Conservation (phyloP, 2,113 vertebrate genomes). For the Melanerpes aurifrons region DNA sequence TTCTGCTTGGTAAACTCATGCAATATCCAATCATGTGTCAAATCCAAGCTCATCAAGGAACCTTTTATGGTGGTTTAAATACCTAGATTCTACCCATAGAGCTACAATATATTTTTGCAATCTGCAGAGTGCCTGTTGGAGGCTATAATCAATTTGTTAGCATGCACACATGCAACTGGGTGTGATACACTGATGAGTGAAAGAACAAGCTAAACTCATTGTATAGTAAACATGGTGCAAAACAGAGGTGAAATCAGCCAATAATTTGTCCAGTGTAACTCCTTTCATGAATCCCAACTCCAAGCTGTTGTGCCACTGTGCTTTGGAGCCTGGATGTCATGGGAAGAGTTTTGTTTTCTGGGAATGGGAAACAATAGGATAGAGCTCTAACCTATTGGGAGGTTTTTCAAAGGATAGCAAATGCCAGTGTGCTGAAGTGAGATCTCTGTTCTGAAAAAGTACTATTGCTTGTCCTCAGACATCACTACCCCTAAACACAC, state of each 20-base stretch:
- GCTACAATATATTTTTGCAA: not conserved
- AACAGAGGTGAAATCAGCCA: not conserved
- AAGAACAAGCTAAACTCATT: not conserved
- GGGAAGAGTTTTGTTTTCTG: not conserved
- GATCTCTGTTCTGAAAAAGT: not conserved
- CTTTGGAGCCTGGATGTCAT: not conserved
- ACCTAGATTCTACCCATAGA: not conserved
- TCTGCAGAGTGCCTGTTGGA: not conserved
- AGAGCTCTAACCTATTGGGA: not conserved
- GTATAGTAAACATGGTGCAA: not conserved
- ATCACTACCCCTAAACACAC: not conserved
- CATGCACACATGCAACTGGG: accelerated
- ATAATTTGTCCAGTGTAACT: not conserved
- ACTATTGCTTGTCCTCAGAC: not conserved
- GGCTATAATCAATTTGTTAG: not conserved
- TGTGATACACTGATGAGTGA: not conserved
- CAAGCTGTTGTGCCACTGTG: not conserved
- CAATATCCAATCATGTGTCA: not conserved
- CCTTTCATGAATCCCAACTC: not conserved
- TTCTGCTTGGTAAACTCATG: not conserved
- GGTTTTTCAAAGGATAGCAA: not conserved
- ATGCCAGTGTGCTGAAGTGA: not conserved
- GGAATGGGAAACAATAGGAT: not conserved
- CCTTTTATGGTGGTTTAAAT: not conserved
- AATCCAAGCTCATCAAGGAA: not conserved